Evolutionary conservation across 2,888 invertebrate species (phyloP).

Genomic region (Andrena praecox): DNA sequence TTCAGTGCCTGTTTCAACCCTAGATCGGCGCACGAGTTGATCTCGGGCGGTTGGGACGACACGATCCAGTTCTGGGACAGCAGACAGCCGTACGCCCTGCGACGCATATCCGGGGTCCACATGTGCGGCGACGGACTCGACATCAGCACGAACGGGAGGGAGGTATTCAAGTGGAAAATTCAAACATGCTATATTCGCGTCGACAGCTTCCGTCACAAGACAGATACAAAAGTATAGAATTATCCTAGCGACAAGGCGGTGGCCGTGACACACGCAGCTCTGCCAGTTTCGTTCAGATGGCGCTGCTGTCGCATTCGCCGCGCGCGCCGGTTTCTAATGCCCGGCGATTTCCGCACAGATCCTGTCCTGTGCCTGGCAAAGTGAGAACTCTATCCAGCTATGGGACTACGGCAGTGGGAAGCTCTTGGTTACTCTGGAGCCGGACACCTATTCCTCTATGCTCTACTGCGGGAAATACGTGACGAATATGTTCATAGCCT

Average conservation of each 20-base stretch:
- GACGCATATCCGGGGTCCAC: slow-evolving; percentile 87
- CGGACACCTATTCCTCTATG: slow-evolving; percentile 86
- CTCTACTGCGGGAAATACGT: slow-evolving; percentile 88
- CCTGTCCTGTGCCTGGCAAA: slow-evolving; percentile 89
- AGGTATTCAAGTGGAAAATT: slow-evolving; percentile 83
- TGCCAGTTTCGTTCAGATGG: too few relatives aligned
- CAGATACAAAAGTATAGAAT: slow-evolving; percentile 15
- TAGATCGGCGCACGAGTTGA: slow-evolving; percentile 88
- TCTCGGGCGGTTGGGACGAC: slow-evolving; percentile 90
- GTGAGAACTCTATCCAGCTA: slow-evolving; percentile 87
- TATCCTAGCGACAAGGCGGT: not conserved
- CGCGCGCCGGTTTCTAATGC: not conserved
- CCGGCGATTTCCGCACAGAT: slow-evolving; percentile 84
- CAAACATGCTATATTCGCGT: not conserved
- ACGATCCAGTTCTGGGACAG: slow-evolving; percentile 90
- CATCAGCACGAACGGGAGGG: slow-evolving; percentile 88
- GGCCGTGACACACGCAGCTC: too few relatives aligned
- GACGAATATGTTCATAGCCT: slow-evolving; percentile 86
- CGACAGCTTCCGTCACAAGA: slow-evolving; percentile 7
- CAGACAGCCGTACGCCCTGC: slow-evolving; percentile 87
- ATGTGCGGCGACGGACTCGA: slow-evolving; percentile 90
- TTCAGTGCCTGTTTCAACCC: slow-evolving; percentile 89
- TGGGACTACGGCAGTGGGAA: slow-evolving; percentile 90
- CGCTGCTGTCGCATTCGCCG: not conserved
- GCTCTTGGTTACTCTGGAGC: slow-evolving; percentile 87